phyloP scores from a whole-genome alignment of 2,888 invertebrate genomes.

The Cremastinae sp. region DNA sequence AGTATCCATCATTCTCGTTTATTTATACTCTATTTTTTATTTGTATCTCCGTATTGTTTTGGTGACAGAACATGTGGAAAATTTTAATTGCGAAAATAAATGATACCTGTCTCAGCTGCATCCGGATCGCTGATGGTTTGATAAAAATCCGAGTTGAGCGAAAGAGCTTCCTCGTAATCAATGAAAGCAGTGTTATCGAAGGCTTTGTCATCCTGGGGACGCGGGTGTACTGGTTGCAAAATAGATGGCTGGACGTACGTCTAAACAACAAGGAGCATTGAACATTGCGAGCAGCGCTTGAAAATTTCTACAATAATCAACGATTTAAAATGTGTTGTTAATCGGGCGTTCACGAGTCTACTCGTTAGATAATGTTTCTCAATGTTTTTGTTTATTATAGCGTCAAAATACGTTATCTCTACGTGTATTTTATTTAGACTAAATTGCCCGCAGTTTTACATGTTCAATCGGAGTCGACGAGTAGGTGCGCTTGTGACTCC shows the following conservation, averaged over 20 bases:
- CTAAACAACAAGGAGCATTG: constrained; percentile 67
- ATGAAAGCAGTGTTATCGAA: constrained; percentile 90
- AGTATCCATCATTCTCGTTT: not conserved
- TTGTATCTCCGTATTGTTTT: too few relatives aligned
- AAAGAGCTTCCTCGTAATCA: constrained; percentile 91
- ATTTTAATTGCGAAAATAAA: not conserved
- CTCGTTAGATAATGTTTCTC: constrained; percentile 25
- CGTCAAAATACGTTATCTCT: constrained; percentile 48
- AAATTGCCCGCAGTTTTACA: constrained; percentile 77
- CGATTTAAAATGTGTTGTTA: not conserved
- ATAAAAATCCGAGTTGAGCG: constrained; percentile 86
- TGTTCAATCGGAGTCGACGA: constrained; percentile 79
- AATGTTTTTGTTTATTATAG: constrained; percentile 70
- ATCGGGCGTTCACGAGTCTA: constrained; percentile 17
- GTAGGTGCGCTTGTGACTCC: constrained; percentile 70
- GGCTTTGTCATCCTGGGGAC: constrained; percentile 78
- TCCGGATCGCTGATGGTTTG: constrained; percentile 83
- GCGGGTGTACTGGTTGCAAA: constrained; percentile 70
- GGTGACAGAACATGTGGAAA: too few relatives aligned
- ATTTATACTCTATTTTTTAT: too few relatives aligned
- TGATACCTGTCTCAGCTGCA: constrained; percentile 73
- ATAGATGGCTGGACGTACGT: constrained; percentile 76
- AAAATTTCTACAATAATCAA: not conserved
- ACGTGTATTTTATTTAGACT: constrained; percentile 19
- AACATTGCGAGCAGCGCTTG: constrained; percentile 3